Evolutionary conservation across 2,113 vertebrate species (phyloP).

Genomic region (Seriola aureovittata): DNA sequence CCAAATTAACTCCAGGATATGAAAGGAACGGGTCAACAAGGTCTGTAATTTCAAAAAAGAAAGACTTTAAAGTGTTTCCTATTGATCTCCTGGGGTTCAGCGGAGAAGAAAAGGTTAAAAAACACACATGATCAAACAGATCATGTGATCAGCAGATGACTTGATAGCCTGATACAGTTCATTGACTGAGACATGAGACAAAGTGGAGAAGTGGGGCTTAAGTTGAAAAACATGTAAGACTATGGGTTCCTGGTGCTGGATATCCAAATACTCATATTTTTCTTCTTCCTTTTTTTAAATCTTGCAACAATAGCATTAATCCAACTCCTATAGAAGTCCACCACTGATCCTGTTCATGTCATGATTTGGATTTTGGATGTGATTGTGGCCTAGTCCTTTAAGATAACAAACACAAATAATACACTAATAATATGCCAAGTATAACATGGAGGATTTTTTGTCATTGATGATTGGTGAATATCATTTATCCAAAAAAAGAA

Average conservation of each 20-base stretch:
- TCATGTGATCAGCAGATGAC: constrained; percentile 34
- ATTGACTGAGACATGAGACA: background rate
- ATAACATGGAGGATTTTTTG: no score
- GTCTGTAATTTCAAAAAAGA: constrained; percentile 50
- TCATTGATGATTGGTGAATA: no score
- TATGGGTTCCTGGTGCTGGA: background rate
- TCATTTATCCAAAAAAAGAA: no score
- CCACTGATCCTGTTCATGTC: no score
- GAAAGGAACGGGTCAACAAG: constrained; percentile 67
- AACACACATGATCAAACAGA: constrained; percentile 54
- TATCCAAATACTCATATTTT: background rate
- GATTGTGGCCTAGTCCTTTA: background rate
- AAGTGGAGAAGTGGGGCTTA: background rate
- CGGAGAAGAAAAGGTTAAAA: constrained; percentile 44
- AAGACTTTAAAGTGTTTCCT: constrained; percentile 57
- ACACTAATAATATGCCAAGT: no score
- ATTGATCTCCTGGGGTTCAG: constrained; percentile 49
- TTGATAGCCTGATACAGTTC: background rate
- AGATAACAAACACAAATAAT: no score
- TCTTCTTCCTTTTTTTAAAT: background rate
- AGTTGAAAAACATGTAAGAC: background rate
- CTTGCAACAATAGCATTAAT: no score
- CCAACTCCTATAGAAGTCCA: no score
- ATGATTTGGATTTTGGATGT: background rate
- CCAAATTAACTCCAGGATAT: constrained; percentile 64